phyloP scores from a whole-genome alignment of 1,140 invertebrate species.

The Drosophila busckii region DNA sequence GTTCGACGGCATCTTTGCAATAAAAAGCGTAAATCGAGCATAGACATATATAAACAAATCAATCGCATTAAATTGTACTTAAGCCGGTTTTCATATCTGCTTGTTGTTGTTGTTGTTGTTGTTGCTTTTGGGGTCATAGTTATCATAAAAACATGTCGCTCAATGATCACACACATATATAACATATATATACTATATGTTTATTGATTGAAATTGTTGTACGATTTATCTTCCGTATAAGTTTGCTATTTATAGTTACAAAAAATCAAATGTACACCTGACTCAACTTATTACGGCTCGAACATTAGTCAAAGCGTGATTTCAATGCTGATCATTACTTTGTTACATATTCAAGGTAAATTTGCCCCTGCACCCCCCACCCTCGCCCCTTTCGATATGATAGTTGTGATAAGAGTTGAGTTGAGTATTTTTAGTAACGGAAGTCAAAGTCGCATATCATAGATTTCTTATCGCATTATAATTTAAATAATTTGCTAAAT shows the following conservation, averaged over 20 bases:
- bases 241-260: constrained; percentile 54
- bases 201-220: not conserved
- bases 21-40: constrained; percentile 38
- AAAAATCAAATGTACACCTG: constrained; percentile 49
- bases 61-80: constrained; percentile 55
- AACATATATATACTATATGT: not conserved
- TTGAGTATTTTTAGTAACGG: constrained; percentile 25
- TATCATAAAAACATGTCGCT: constrained; percentile 54
- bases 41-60: constrained; percentile 26
- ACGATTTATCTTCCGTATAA: constrained; percentile 54
- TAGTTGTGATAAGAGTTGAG: constrained; percentile 19
- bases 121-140: constrained; percentile 51
- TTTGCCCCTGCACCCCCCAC: not conserved
- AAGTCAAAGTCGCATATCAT: constrained; percentile 13
- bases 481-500: not conserved
- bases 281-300: constrained; percentile 44
- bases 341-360: constrained; percentile 67
- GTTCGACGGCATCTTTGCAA: constrained; percentile 43
- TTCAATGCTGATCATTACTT: constrained; percentile 19
- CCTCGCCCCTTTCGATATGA: constrained; percentile 4
- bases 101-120: constrained; percentile 10
- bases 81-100: constrained; percentile 49
- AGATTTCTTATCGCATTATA: constrained; percentile 6
- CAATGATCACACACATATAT: constrained; percentile 25
- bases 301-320: no score